phyloP scores from a whole-genome alignment of 1,140 invertebrate species.

The Monomorium pharaonis region DNA sequence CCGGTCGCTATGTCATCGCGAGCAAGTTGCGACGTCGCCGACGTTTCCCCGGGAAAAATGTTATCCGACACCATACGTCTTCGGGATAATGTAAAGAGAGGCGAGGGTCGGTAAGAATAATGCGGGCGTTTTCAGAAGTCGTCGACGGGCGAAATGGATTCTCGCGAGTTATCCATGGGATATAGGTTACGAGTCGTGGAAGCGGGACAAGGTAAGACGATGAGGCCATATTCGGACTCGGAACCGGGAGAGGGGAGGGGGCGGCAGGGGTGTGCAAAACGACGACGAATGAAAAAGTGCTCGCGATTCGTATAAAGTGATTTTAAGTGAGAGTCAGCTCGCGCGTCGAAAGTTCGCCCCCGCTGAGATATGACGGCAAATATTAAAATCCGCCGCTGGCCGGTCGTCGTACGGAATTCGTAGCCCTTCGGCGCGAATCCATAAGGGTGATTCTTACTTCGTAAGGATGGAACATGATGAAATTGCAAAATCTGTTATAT shows the following conservation, averaged over 20 bases:
- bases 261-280: slow-evolving; percentile 41
- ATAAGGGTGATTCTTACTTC: slow-evolving; percentile 40
- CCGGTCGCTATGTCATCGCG: slow-evolving; percentile 2
- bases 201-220: neutral
- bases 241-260: neutral
- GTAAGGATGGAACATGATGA: neutral
- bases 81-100: slow-evolving; percentile 69
- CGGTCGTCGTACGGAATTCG: slow-evolving; percentile 59
- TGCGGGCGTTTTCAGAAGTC: slow-evolving; percentile 71
- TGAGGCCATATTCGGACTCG: slow-evolving; percentile 3
- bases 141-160: slow-evolving; percentile 71
- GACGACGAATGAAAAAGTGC: slow-evolving; percentile 71
- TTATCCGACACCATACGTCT: slow-evolving; percentile 69
- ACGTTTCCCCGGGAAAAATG: slow-evolving; percentile 57
- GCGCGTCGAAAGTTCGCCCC: slow-evolving; percentile 69
- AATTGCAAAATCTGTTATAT: neutral
- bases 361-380: slow-evolving; percentile 79
- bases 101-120: slow-evolving; percentile 74
- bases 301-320: slow-evolving; percentile 78
- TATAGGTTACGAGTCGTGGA: slow-evolving; percentile 64
- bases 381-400: slow-evolving; percentile 79
- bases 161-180: slow-evolving; percentile 68
- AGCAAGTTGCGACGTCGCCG: slow-evolving; percentile 4
- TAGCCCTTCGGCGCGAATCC: neutral
- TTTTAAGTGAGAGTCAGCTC: slow-evolving; percentile 77